Base-by-base conservation (phyloP, 2,888 invertebrate genomes). In the Neoaliturus tenellus region DNA sequence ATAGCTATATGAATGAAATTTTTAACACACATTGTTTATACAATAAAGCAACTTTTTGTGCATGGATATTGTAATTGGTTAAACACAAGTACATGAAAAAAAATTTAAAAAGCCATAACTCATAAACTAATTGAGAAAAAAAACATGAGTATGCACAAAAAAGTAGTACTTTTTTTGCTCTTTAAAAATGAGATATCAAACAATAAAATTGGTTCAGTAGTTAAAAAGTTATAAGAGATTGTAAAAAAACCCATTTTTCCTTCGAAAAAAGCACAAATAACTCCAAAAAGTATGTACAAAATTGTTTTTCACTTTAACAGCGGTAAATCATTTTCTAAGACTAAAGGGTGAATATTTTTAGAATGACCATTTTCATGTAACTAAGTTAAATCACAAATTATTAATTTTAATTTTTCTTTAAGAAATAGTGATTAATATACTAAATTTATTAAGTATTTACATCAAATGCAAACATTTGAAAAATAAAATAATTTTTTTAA, bases 151-250 rank as follows among this genome's bases (percentile, higher is more conserved):
- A 33, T 69, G 69, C 28, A 69, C 23, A 69, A 69, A 23, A 69
- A 69, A 17, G 10, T 69, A 69, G 25, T n/a, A 69, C 69, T 69
- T 69, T 14, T 69, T 28, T 23, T 23, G 69, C 17, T 6, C 69
- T 69, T 69, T 17, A n/a, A 69, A 69, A 69, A 69, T 69, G 28
- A 28, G 31, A 23, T 69, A 69, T 69, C 10, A 69, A n/a, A 14
- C 69, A 69, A 5, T 6, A 69, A 69, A 69, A 69, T 69, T 69
- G 69, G 69, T 14, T 6, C 25, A 69, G 17, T 23, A 55, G 55
- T 55, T 10, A n/a, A 55, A 55, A 55, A 55, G 23, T 55, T 23
- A 55, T 55, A 55, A 55, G 55, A 55, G 55, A 55, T 55, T 55
- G n/a, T 10, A 55, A 55, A 55, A 55, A 10, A 8, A 8, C n/a